These are phyloP conservation scores for Microhierax caerulescens DNA, from an alignment of 2,797 vertebrate species.

Conservation along the genomic window DNA sequence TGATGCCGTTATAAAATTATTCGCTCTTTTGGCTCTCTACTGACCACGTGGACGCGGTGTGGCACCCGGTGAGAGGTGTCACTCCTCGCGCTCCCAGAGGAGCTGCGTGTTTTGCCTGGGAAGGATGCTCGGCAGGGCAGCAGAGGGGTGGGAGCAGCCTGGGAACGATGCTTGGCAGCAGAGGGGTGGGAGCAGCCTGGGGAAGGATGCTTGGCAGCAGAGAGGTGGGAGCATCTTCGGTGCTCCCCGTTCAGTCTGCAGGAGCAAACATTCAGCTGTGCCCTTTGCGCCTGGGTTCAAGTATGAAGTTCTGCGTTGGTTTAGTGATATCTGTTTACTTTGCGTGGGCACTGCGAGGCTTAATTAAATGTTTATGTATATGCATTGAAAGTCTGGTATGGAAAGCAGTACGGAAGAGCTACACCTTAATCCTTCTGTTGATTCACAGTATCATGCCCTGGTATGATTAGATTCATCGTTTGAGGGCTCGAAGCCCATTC, in stretches of 20 bases:
- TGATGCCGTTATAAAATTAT: not conserved
- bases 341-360: not conserved
- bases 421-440: not conserved
- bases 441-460: not conserved
- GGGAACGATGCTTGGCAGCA: fast-evolving
- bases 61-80: not conserved
- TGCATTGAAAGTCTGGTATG: not conserved
- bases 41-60: not conserved
- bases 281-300: not conserved
- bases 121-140: fast-evolving
- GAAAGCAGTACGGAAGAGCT: not conserved
- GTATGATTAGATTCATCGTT: not conserved
- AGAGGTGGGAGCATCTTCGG: not conserved
- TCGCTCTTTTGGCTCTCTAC: fast-evolving
- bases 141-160: fast-evolving
- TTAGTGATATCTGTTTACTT: not conserved
- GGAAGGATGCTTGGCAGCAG: fast-evolving
- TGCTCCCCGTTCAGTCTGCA: fast-evolving
- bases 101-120: not conserved
- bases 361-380: not conserved
- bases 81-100: fast-evolving
- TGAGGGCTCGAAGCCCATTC: not conserved
- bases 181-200: not conserved
- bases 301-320: not conserved
- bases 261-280: not conserved